These are phyloP conservation scores for Acrobasis consociella DNA, from an alignment of 2,888 invertebrate genomes.

Conservation along the genomic window DNA sequence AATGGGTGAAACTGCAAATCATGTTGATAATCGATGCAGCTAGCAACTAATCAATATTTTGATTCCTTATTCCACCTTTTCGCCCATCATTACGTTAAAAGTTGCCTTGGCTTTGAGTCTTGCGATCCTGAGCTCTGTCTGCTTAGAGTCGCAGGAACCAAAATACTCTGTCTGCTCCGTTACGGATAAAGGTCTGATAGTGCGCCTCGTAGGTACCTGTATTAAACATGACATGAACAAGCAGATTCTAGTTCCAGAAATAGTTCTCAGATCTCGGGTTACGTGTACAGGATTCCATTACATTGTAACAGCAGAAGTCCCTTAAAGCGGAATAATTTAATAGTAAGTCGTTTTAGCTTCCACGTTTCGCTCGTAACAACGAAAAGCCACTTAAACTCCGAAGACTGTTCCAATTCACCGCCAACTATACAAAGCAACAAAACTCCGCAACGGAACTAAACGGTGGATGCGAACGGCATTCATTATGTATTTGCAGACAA, in stretches of 20 bases:
- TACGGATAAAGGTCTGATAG: too few relatives aligned
- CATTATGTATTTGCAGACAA: slow-evolving; percentile 77
- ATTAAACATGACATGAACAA: background rate
- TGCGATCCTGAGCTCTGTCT: too few relatives aligned
- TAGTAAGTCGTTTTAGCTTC: slow-evolving; percentile 14
- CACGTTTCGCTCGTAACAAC: slow-evolving; percentile 25
- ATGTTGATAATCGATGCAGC: too few relatives aligned
- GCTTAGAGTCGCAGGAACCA: too few relatives aligned
- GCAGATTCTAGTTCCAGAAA: background rate
- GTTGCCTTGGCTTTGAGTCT: too few relatives aligned
- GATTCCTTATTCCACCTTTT: too few relatives aligned
- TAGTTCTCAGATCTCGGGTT: slow-evolving; percentile 7
- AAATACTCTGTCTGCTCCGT: too few relatives aligned
- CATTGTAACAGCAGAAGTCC: slow-evolving; percentile 6
- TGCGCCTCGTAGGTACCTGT: too few relatives aligned
- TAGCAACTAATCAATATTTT: too few relatives aligned
- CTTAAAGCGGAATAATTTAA: slow-evolving; percentile 23
- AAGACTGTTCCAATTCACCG: slow-evolving; percentile 29
- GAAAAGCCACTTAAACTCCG: slow-evolving; percentile 31
- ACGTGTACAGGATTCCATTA: slow-evolving; percentile 17
- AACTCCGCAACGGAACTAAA: slow-evolving; percentile 64
- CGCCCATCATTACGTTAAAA: too few relatives aligned
- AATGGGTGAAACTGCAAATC: too few relatives aligned
- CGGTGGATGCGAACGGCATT: slow-evolving; percentile 60
- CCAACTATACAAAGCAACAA: slow-evolving; percentile 41